Evolutionary conservation across 2,888 invertebrate genomes (phyloP).

Genomic region (Thymelicus lineola): DNA sequence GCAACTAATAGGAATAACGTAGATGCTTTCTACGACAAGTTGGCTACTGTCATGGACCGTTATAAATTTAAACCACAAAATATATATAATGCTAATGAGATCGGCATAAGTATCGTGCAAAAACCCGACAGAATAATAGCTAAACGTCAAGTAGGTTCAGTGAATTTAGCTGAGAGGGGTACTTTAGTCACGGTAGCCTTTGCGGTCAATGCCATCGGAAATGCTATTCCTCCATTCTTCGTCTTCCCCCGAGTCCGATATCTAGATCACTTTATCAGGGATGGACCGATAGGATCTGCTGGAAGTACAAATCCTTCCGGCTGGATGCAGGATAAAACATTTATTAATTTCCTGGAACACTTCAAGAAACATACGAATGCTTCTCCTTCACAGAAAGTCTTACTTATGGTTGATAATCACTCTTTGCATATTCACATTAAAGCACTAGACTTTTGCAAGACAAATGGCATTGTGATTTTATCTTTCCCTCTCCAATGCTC

Average conservation of each 20-base stretch:
- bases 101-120: too few species aligned
- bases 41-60: too few species aligned
- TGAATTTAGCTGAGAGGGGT: too few species aligned
- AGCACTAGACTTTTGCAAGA: constrained; percentile 6
- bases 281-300: constrained; percentile 43
- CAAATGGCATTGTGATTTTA: not conserved
- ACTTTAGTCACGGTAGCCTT: constrained; percentile 50
- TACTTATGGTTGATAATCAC: constrained; percentile 51
- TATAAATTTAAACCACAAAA: too few species aligned
- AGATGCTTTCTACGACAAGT: too few species aligned
- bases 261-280: constrained; percentile 44
- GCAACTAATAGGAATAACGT: too few species aligned
- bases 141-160: too few species aligned
- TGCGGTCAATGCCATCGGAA: constrained; percentile 53
- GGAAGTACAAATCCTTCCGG: constrained; percentile 44
- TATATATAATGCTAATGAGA: too few species aligned
- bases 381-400: constrained; percentile 41
- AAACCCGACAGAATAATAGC: too few species aligned
- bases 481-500: constrained; percentile 10
- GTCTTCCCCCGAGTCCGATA: constrained; percentile 44
- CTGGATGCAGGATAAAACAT: constrained; percentile 41
- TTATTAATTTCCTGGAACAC: constrained; percentile 48
- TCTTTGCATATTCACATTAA: constrained; percentile 47
- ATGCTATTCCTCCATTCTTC: constrained; percentile 51
- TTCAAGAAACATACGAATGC: constrained; percentile 43